phyloP scores from a whole-genome alignment of 2,797 vertebrate species.

The Poeciliopsis infans region DNA sequence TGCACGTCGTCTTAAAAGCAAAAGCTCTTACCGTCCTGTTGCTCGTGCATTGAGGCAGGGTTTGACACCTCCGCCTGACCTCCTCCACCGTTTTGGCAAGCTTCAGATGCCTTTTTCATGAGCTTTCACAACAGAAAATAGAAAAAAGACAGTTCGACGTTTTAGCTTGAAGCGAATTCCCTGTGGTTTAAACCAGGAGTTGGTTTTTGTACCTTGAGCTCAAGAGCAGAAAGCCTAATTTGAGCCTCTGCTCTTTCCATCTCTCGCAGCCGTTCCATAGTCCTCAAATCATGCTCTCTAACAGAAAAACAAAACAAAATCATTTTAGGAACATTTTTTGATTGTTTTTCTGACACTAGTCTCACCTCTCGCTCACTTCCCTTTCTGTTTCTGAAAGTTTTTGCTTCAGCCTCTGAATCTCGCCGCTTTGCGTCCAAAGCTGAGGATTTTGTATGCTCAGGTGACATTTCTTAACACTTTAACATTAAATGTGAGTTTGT shows the following conservation, averaged over 20 bases:
- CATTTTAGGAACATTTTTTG: neutral
- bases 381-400: slow-evolving; percentile 63
- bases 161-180: neutral
- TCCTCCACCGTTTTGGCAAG: slow-evolving; percentile 7
- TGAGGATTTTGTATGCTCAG: slow-evolving; percentile 18
- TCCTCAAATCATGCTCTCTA: slow-evolving; percentile 66
- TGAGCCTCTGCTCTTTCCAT: slow-evolving; percentile 58
- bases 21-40: slow-evolving; percentile 56
- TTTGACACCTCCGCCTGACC: slow-evolving; percentile 18
- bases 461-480: neutral
- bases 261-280: slow-evolving; percentile 56
- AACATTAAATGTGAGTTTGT: slow-evolving; percentile 5
- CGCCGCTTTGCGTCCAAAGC: slow-evolving; percentile 58
- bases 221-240: slow-evolving; percentile 58
- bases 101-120: slow-evolving; percentile 37
- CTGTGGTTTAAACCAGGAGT: neutral
- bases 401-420: slow-evolving; percentile 66
- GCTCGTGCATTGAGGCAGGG: slow-evolving; percentile 27
- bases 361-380: slow-evolving; percentile 72
- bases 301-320: neutral
- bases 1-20: neutral
- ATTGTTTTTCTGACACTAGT: neutral
- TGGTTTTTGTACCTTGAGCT: slow-evolving; percentile 64
- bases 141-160: neutral
- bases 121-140: slow-evolving; percentile 35